Conservation (phyloP, 2,113 vertebrate genomes). For the Microtus montanus region DNA sequence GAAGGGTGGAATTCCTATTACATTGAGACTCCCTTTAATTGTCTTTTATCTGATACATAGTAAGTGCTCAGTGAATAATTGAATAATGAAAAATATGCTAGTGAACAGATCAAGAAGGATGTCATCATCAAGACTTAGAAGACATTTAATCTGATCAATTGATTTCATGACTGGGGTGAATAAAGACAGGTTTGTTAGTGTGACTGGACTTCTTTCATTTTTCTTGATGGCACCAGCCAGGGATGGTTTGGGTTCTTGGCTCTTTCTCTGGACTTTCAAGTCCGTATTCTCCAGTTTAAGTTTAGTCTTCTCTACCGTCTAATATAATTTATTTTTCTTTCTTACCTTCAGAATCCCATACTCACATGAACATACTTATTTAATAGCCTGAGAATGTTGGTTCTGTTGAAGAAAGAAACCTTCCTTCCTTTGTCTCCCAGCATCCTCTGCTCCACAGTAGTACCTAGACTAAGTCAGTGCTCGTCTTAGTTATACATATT, state of each 20-base stretch:
- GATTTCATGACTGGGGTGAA: neutral
- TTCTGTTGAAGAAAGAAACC: neutral
- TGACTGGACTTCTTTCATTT: neutral
- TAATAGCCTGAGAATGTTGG: neutral
- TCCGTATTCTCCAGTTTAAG: neutral
- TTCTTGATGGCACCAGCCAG: neutral
- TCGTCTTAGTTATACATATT: neutral
- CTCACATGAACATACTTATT: neutral
- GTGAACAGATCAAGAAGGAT: neutral
- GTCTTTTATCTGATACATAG: neutral
- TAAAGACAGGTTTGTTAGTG: neutral
- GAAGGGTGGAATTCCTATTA: neutral
- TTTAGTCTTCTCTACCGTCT: neutral
- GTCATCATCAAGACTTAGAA: neutral
- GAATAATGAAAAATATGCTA: neutral
- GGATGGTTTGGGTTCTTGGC: neutral
- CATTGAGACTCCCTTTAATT: neutral
- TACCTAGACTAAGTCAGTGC: neutral
- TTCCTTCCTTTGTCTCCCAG: no score
- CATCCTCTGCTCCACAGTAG: neutral
- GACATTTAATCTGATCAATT: neutral
- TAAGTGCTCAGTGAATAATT: constrained; percentile 1
- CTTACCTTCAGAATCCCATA: neutral
- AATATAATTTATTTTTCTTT: neutral
- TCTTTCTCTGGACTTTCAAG: neutral